Conservation (phyloP, 2,888 invertebrate genomes). For the Meghimatium bilineatum region DNA sequence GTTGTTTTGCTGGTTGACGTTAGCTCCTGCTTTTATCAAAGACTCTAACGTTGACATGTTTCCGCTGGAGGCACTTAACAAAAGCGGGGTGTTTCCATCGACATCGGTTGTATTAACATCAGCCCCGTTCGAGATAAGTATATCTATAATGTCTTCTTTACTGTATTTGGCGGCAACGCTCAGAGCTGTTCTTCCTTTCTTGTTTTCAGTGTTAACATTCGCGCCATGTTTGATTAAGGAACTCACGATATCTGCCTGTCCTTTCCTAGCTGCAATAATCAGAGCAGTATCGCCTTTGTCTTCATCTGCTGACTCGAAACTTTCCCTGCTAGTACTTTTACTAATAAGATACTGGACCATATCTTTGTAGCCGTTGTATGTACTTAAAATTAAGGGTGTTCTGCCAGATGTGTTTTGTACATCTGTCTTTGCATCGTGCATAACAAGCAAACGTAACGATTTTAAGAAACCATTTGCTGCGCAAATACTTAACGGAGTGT, state of each 20-base stretch:
- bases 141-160: background rate
- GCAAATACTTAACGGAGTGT: constrained; percentile 30
- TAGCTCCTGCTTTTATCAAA: constrained; percentile 35
- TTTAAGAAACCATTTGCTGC: constrained; percentile 55
- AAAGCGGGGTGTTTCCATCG: constrained; percentile 59
- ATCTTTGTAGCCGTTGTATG: constrained; percentile 42
- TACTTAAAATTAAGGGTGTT: constrained; percentile 44
- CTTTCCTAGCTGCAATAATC: constrained; percentile 23
- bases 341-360: constrained; percentile 33
- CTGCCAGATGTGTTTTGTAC: constrained; percentile 37
- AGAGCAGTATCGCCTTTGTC: constrained; percentile 34
- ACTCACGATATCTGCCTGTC: background rate
- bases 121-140: constrained; percentile 58
- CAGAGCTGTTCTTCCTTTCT: constrained; percentile 14
- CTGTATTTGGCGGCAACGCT: constrained; percentile 9
- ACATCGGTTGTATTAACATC: constrained; percentile 61
- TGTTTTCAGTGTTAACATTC: constrained; percentile 19
- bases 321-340: constrained; percentile 4
- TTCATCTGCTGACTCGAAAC: constrained; percentile 5
- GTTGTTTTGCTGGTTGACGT: constrained; percentile 23
- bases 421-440: constrained; percentile 58
- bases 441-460: constrained; percentile 57
- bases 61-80: constrained; percentile 16
- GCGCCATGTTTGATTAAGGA: constrained; percentile 9
- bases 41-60: constrained; percentile 1